These are phyloP conservation scores for Apogon talboti DNA, from an alignment of 2,797 vertebrate species.

Conservation along the genomic window DNA sequence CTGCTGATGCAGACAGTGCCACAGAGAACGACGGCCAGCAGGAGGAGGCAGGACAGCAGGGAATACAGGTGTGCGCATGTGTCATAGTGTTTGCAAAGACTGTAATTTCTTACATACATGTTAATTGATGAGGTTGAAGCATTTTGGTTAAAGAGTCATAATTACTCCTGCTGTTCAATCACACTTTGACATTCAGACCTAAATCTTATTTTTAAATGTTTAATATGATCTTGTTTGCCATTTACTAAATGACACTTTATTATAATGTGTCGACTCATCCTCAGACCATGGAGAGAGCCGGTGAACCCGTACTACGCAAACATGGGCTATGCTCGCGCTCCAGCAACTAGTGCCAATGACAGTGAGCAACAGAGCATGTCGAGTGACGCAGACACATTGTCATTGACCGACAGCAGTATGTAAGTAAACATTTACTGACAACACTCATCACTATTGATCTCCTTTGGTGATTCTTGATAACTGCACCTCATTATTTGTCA, in stretches of 20 bases:
- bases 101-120: neutral
- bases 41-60: conserved; percentile 87
- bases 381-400: conserved; percentile 94
- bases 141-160: too few species aligned
- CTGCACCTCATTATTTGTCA: neutral
- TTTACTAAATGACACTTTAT: neutral
- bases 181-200: too few species aligned
- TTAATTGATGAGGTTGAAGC: too few species aligned
- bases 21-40: conserved; percentile 80
- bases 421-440: conserved; percentile 77
- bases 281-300: conserved; percentile 89
- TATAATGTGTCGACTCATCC: neutral
- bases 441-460: neutral
- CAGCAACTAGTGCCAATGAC: conserved; percentile 94
- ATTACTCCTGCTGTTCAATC: too few species aligned
- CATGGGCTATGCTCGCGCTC: conserved; percentile 92
- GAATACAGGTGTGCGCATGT: conserved; percentile 88
- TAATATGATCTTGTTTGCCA: too few species aligned
- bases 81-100: neutral
- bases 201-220: too few species aligned
- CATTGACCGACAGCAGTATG: conserved; percentile 96
- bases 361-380: conserved; percentile 98
- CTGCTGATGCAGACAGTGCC: conserved; percentile 90
- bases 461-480: neutral
- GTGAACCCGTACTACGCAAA: conserved; percentile 94